These are phyloP conservation scores for Mixornis gularis DNA, from an alignment of 2,113 vertebrate genomes.

Conservation along the genomic window DNA sequence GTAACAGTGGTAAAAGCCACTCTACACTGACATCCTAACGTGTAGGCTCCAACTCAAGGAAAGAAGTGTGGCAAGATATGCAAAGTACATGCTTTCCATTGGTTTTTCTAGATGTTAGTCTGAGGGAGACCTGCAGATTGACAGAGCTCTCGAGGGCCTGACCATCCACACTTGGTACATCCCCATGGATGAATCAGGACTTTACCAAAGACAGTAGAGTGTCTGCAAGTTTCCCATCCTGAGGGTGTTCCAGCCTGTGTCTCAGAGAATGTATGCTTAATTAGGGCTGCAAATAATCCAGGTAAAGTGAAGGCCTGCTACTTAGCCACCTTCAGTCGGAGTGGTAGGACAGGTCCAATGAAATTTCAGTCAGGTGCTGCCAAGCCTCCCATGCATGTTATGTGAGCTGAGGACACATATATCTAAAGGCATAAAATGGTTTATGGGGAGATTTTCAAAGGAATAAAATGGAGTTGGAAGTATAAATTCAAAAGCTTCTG, in stretches of 20 bases:
- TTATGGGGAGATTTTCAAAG: background rate
- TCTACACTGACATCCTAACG: background rate
- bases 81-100: background rate
- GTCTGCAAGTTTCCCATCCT: background rate
- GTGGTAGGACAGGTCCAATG: too few relatives aligned
- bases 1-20: background rate
- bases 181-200: background rate
- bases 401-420: background rate
- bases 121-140: background rate
- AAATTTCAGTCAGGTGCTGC: background rate
- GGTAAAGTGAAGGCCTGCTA: background rate
- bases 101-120: background rate
- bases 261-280: background rate
- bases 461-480: background rate
- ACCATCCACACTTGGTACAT: background rate
- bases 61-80: background rate
- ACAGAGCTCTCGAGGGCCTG: accelerated
- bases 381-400: background rate
- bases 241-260: background rate
- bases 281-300: background rate
- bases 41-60: background rate
- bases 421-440: background rate
- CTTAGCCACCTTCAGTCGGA: background rate
- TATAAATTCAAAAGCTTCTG: background rate
- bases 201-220: background rate